A percentile compares a stretch with the other conserved stretches of the same genome.
These are phyloP conservation scores for Lepidocyrtinus sp. DNA, from an alignment of 2,888 invertebrate species.

Conservation along the genomic window DNA sequence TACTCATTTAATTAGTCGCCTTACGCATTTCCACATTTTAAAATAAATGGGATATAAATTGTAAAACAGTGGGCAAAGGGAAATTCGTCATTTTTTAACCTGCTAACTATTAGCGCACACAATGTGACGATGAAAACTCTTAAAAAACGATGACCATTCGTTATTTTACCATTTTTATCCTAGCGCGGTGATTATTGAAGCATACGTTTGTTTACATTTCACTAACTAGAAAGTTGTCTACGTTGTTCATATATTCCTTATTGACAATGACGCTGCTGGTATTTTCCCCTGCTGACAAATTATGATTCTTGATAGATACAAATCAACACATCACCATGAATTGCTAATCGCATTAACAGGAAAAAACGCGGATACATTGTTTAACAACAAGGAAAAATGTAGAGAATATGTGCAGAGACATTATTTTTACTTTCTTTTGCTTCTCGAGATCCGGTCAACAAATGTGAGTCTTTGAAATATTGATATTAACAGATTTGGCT, in stretches of 20 bases:
- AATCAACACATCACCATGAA: constrained; percentile 21
- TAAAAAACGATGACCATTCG: not conserved
- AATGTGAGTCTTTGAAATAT: not conserved
- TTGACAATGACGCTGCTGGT: constrained; percentile 46
- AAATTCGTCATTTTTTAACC: not conserved
- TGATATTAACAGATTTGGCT: constrained; percentile 1
- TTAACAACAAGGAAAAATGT: constrained; percentile 28
- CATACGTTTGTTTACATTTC: constrained; percentile 39
- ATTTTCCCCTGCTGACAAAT: constrained; percentile 31
- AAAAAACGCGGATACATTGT: constrained; percentile 54
- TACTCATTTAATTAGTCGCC: too few relatives aligned
- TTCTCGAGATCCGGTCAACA: constrained; percentile 6
- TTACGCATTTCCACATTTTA: too few relatives aligned
- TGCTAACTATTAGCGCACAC: not conserved
- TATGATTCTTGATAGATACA: constrained; percentile 8
- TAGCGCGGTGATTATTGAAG: constrained; percentile 25
- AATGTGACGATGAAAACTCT: not conserved
- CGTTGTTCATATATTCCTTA: not conserved
- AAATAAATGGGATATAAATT: too few relatives aligned
- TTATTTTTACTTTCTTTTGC: constrained; percentile 4
- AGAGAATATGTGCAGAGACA: not conserved
- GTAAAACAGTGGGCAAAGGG: too few relatives aligned
- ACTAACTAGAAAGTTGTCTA: constrained; percentile 44
- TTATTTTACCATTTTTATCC: not conserved
- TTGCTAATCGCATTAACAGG: constrained; percentile 52